These are phyloP conservation scores for Chironomus tentans DNA, from an alignment of 2,888 invertebrate genomes.

Conservation along the genomic window DNA sequence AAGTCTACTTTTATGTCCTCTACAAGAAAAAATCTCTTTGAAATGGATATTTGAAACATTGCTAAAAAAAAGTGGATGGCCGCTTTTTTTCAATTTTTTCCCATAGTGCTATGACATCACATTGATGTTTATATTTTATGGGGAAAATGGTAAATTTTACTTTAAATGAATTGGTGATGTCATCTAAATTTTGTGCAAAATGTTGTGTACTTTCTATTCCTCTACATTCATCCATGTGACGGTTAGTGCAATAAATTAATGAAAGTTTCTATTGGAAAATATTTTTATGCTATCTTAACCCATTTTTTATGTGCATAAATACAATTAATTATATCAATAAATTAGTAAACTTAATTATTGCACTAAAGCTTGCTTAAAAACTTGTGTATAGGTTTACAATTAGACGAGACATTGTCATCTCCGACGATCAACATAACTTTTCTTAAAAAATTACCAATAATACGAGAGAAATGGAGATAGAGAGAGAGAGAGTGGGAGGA, in stretches of 20 bases:
- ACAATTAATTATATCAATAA: not conserved
- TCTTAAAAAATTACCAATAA: too few species aligned
- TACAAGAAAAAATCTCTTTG: too few species aligned
- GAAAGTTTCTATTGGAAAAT: not conserved
- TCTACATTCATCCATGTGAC: not conserved
- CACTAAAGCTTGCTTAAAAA: not conserved
- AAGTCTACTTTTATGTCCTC: too few species aligned
- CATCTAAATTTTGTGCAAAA: not conserved
- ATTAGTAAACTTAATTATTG: constrained; percentile 8
- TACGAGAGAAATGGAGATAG: too few species aligned
- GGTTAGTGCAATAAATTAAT: not conserved
- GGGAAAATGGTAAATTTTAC: not conserved
- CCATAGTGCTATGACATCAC: not conserved
- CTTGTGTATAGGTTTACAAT: not conserved
- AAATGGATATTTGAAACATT: too few species aligned
- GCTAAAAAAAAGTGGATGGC: too few species aligned
- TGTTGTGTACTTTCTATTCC: not conserved
- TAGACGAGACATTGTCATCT: not conserved
- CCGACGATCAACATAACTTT: too few species aligned
- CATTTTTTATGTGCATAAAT: not conserved
- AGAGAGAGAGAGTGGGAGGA: not conserved
- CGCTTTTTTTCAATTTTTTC: too few species aligned
- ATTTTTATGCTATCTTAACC: not conserved
- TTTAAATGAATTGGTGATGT: not conserved
- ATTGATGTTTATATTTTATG: not conserved